Conservation (phyloP, 2,113 vertebrate genomes). For the Budorcas taxicolor region DNA sequence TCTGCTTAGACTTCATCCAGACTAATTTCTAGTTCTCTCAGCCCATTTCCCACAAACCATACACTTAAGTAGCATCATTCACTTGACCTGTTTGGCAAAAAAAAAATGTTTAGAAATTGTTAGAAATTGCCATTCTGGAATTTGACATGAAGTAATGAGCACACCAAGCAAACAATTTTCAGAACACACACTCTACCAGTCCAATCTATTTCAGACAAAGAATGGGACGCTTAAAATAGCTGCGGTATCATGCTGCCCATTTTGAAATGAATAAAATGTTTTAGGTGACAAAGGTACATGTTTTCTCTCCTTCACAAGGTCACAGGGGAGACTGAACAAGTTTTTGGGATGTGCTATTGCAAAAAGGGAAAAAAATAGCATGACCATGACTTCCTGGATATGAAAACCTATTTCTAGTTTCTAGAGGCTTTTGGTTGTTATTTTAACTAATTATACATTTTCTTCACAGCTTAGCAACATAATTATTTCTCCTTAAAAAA, state of each 20-base stretch:
- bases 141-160: conserved; percentile 57
- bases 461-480: conserved; percentile 18
- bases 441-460: conserved; percentile 46
- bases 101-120: conserved; percentile 1
- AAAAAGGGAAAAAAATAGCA: not conserved
- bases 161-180: conserved; percentile 40
- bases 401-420: conserved; percentile 8
- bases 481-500: conserved; percentile 52
- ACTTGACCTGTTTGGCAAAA: conserved; percentile 44
- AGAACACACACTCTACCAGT: conserved; percentile 21
- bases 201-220: conserved; percentile 69
- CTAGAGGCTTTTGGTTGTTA: not conserved
- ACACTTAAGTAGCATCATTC: conserved; percentile 11
- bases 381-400: not conserved
- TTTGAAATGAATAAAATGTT: conserved; percentile 61
- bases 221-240: conserved; percentile 68
- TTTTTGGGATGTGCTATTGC: conserved; percentile 11
- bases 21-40: not conserved
- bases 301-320: conserved; percentile 58
- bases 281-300: conserved; percentile 50
- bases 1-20: not conserved
- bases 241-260: not conserved
- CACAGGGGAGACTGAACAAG: conserved; percentile 18
- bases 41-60: not conserved
- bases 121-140: conserved; percentile 45